Conservation (phyloP, 2,888 invertebrate genomes). For the Agrochola macilenta region DNA sequence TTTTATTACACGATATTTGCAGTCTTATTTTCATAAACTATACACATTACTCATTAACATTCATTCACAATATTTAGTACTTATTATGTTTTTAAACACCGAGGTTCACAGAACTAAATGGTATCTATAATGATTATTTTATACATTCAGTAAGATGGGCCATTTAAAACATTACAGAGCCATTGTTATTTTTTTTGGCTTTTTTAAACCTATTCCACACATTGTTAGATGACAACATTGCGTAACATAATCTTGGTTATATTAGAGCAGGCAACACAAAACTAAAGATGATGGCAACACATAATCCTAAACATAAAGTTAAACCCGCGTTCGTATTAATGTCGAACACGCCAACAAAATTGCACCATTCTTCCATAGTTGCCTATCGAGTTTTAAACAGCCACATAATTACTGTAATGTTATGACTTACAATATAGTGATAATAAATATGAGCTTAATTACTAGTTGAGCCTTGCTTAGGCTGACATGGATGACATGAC, state of each 20-base stretch:
- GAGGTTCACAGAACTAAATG: conserved; percentile 59
- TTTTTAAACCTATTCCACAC: neutral
- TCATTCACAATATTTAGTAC: conserved; percentile 54
- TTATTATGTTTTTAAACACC: conserved; percentile 54
- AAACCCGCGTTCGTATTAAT: conserved; percentile 11
- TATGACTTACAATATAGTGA: conserved; percentile 34
- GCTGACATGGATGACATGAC: conserved; percentile 38
- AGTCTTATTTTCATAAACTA: conserved; percentile 64
- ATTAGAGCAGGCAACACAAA: conserved; percentile 17
- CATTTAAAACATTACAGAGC: conserved; percentile 33
- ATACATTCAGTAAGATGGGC: conserved; percentile 33
- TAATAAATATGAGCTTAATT: conserved; percentile 50
- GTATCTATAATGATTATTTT: conserved; percentile 34
- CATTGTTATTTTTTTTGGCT: neutral
- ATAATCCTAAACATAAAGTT: neutral
- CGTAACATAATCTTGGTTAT: neutral
- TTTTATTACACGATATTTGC: conserved; percentile 59
- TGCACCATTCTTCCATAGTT: neutral
- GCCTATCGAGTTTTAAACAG: conserved; percentile 29
- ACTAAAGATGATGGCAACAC: conserved; percentile 2
- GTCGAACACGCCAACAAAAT: conserved; percentile 21
- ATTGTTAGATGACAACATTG: neutral
- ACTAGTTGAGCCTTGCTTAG: conserved; percentile 50
- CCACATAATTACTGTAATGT: conserved; percentile 27
- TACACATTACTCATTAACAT: conserved; percentile 55